phyloP scores from a whole-genome alignment of 35 echinoderm and acorn worm genomes.

The Ptychodera flava region DNA sequence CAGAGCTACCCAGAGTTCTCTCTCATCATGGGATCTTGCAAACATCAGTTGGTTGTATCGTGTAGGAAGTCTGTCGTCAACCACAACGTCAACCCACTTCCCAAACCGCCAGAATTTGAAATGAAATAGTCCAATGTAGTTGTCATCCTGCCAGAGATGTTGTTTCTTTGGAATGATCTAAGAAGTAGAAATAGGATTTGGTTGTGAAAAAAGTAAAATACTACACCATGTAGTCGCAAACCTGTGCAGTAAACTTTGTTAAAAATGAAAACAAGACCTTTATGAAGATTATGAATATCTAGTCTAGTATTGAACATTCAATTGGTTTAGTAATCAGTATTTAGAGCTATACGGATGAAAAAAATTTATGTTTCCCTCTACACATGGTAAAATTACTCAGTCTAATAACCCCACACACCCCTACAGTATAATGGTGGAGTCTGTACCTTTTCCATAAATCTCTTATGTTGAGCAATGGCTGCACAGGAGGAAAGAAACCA shows the following conservation, averaged over 20 bases:
- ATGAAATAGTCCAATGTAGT: constrained; percentile 40
- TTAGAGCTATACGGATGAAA: no score
- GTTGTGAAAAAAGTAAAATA: no score
- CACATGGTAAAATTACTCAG: no score
- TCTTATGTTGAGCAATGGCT: constrained; percentile 34
- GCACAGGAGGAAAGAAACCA: constrained; percentile 67
- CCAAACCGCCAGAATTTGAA: constrained; percentile 75
- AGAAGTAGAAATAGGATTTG: neutral
- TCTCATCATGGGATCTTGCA: constrained; percentile 45
- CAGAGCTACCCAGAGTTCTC: constrained; percentile 65
- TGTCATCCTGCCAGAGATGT: constrained; percentile 7
- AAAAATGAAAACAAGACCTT: no score
- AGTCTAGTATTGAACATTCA: no score
- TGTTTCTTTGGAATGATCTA: constrained; percentile 38
- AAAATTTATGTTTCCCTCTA: no score
- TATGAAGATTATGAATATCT: no score
- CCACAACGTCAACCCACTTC: constrained; percentile 53
- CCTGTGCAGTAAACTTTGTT: no score
- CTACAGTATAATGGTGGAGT: no score
- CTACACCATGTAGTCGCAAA: no score
- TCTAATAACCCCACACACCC: no score
- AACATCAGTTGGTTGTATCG: constrained; percentile 22
- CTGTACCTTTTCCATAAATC: constrained; percentile 40
- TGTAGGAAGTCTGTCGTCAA: constrained; percentile 55
- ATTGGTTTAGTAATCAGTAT: no score